Base-by-base conservation (phyloP, 35 echinoderm and acorn worm species). In the Heliocidaris tuberculata region DNA sequence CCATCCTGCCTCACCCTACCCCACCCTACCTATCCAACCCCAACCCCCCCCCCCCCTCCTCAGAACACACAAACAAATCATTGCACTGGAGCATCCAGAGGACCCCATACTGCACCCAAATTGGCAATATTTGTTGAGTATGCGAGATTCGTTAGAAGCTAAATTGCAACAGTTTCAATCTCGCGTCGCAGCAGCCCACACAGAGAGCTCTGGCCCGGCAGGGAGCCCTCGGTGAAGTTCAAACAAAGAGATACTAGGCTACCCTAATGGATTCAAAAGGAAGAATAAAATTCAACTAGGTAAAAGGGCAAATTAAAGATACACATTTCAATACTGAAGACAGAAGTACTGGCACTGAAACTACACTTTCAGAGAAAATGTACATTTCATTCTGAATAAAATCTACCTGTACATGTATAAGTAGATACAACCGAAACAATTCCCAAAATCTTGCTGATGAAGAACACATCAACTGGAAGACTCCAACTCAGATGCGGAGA, bases 71-170 rank as follows among this genome's bases (percentile, higher is more conserved):
- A 32, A 89, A 24, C 87, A 32, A 32, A 89, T 35, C 50, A 48
- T 11, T 15, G 7, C 32, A 35, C 17, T 52, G 15, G 50, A 30
- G 50, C 91, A 56, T 48, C 27, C 31, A 17, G 13, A 48, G 91
- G 91, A 93, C 91, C 91, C 91, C 91, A 93, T 93, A 48, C 48
- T 59, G 91, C 47, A 93, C 31, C 31, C 50, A 93, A 93, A 93
- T 93, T 93, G 91, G 91, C 91, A 93, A 93, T 93, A 93, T 93
- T 93, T 93, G 91, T 59, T 49, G 91, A 93, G 91, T 93, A 93
- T 93, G 91, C 91, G 50, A 16, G 47, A 52, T 93, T 93, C 91
- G 91, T 93, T 93, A 93, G 29, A 93, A 93, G 31, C 29, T 93
- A 93, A 93, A 93, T 93, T 93, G 91, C 91, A 93, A 93, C 91